Evolutionary conservation across 2,113 vertebrate genomes (phyloP), one percentile per base, ranked within the genome.

Genomic region (Rhombomys opimus): DNA sequence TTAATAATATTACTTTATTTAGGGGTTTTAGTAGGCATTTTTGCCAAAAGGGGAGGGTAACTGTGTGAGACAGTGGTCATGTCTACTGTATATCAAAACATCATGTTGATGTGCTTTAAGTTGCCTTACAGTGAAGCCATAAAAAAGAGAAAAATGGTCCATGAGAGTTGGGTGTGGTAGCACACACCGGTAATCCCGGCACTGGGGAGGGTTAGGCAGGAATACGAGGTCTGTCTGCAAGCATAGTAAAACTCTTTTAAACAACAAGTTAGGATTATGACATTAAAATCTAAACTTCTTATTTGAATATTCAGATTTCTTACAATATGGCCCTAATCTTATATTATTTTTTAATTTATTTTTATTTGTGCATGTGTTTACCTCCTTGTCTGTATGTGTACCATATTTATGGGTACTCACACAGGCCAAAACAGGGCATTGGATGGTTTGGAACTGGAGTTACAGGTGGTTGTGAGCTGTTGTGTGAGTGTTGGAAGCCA

Each of bases 301-400:
- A 67, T 87, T 46, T 91, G 78, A 52, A 89, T 54, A 76, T 86
- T 95, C 46, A 46, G 27, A 18, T 75, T 93, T 91, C 59, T 91
- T 54, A 77, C 68, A 68, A 70, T 85, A 32, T 89, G 54, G 46
- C 10, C 25, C 52, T 38, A 27, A 52, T 76, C 52, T 81, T 65
- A 23, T 52, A 59, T 92, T 46, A 41, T n/a, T 81, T 25, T 38
- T 59, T 61, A 82, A 38, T 87, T 23, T 70, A 17, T 20, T 87
- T 87, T 70, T 68, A 52, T 70, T 87, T 54, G 65, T 87, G 8
- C 32, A 13, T 68, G 30, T 54, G 20, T n/a, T 87, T 12, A 38
- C 54, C 12, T 82, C 38, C 22, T 81, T 82, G 57, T 63, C n/a
- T 61, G 13, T 61, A 7, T 76, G n/a, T 75, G 38, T 20, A 75